A percentile compares a stretch with the other conserved stretches of the same genome.
These are phyloP conservation scores for Drosophila jambulina DNA, from an alignment of 1,140 invertebrate genomes.

Conservation along the genomic window DNA sequence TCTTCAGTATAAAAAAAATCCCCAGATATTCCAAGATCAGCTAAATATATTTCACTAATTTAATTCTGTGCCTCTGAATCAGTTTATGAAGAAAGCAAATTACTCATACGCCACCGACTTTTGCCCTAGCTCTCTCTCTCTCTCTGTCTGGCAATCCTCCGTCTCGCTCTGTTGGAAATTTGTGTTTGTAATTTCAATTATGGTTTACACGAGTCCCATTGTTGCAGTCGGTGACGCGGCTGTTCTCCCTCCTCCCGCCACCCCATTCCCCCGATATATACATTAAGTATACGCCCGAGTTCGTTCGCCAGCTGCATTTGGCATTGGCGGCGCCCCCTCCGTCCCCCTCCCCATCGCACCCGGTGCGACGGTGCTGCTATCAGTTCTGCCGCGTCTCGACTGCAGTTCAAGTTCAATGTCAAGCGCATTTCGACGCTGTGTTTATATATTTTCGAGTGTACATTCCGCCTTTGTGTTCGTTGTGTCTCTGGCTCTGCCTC, in stretches of 20 bases:
- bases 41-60: conserved; percentile 6
- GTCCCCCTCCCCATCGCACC: background rate
- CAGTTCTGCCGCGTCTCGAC: conserved; percentile 45
- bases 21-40: conserved; percentile 25
- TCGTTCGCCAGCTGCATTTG: conserved; percentile 47
- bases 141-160: conserved; percentile 4
- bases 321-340: conserved; percentile 12
- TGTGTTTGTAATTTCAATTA: conserved; percentile 57
- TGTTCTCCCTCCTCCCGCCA: background rate
- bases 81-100: conserved; percentile 39
- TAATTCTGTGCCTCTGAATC: conserved; percentile 36
- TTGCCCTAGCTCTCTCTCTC: background rate
- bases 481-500: conserved; percentile 12
- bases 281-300: conserved; percentile 45
- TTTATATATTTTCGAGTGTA: conserved; percentile 44
- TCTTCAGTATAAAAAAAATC: background rate
- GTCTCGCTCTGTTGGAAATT: conserved; percentile 6
- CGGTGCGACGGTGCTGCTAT: conserved; percentile 25
- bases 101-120: conserved; percentile 52
- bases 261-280: conserved; percentile 14
- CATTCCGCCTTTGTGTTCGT: conserved; percentile 44
- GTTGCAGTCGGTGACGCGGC: conserved; percentile 23
- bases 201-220: conserved; percentile 37
- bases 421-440: conserved; percentile 73
- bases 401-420: conserved; percentile 84